phyloP scores from a whole-genome alignment of 2,888 invertebrate species.

The Sphaeridia pumilis region DNA sequence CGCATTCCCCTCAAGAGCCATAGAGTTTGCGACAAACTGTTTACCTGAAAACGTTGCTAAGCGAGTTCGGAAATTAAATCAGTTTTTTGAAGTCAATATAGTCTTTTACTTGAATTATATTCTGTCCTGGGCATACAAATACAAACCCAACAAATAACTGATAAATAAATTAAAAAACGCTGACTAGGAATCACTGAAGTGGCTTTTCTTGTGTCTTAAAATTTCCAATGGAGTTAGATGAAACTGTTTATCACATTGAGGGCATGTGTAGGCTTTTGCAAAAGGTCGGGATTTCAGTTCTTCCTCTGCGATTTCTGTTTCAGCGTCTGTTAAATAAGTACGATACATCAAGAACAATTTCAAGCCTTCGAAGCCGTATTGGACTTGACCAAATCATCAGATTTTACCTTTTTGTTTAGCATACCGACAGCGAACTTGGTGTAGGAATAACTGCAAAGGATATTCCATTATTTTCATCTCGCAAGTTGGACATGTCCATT shows the following conservation, averaged over 20 bases:
- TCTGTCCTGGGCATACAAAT: no score
- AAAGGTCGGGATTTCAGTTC: conserved; percentile 43
- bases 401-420: conserved; percentile 23
- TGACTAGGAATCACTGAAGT: no score
- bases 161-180: no score
- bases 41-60: no score
- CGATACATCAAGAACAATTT: not conserved
- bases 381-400: not conserved
- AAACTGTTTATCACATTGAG: conserved; percentile 55
- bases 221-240: conserved; percentile 69
- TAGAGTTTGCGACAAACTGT: no score
- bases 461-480: conserved; percentile 49
- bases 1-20: no score
- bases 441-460: conserved; percentile 61
- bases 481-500: conserved; percentile 66
- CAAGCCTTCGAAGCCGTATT: not conserved
- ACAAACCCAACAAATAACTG: no score
- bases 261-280: conserved; percentile 56
- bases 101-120: no score
- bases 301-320: conserved; percentile 36
- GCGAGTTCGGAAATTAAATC: no score
- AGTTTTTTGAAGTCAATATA: no score
- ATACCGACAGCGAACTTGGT: conserved; percentile 48
- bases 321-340: conserved; percentile 7
- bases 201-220: conserved; percentile 64